A percentile compares a stretch with the other conserved stretches of the same genome.
Conservation (phyloP, 1,140 invertebrate genomes). For the Dufourea novaeangliae region DNA sequence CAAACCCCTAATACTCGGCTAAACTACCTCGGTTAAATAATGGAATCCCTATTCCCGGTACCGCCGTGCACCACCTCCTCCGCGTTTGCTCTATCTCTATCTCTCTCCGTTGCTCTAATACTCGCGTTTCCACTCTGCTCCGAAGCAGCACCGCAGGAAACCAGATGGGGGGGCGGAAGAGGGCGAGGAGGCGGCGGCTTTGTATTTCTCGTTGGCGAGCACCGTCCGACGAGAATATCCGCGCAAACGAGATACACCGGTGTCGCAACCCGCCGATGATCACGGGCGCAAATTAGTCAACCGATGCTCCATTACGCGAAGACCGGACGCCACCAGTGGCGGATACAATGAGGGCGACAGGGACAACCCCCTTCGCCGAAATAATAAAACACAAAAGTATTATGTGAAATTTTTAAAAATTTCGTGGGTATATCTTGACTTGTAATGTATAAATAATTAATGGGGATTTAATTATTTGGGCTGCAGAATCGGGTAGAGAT, state of each 20-base stretch:
- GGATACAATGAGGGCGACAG: too few relatives aligned
- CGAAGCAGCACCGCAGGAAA: constrained; percentile 9
- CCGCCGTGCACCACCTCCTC: constrained; percentile 45
- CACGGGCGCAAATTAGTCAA: constrained; percentile 21
- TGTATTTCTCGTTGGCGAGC: constrained; percentile 39
- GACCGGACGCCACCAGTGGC: too few relatives aligned
- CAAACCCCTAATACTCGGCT: constrained; percentile 82
- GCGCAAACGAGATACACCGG: constrained; percentile 21
- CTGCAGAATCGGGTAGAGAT: too few relatives aligned
- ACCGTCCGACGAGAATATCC: constrained; percentile 22
- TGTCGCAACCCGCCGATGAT: constrained; percentile 8
- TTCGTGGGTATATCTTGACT: too few relatives aligned
- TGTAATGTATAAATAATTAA: too few relatives aligned
- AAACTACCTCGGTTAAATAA: constrained; percentile 83
- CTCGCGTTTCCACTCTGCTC: constrained; percentile 58
- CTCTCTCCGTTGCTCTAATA: constrained; percentile 26
- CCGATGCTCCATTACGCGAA: constrained; percentile 35
- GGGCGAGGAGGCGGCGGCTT: constrained; percentile 17
- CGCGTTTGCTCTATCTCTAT: constrained; percentile 14
- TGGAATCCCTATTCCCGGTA: constrained; percentile 80
- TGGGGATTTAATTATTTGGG: too few relatives aligned
- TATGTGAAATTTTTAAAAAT: too few relatives aligned
- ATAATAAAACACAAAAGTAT: too few relatives aligned
- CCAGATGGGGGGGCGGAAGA: too few relatives aligned
- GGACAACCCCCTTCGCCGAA: too few relatives aligned